Evolutionary conservation across 2,113 vertebrate species (phyloP), one percentile per base, ranked within the genome.

Genomic region (Leucosticte australis): DNA sequence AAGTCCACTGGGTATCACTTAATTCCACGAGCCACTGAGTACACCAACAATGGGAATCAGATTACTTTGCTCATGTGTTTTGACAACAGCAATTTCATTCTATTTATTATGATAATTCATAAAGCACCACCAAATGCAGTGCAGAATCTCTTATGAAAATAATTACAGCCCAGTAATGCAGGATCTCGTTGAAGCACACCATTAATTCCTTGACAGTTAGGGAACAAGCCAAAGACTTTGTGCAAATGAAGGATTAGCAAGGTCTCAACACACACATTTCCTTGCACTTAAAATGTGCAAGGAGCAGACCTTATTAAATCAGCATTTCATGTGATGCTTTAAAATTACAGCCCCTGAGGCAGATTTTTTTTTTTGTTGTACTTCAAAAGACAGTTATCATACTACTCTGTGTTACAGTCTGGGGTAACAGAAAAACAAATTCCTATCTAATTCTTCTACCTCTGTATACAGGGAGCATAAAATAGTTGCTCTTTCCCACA

Each of bases 191-290:
- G 76, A 92, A 78, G 76, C 59, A 87, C 83, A 78, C 49, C 62
- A 87, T 89, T 82, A 96, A 92, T 89, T 90, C 79, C 60, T 78
- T 94, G 88, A 73, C 83, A 94, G 91, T 47, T 10, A 83, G 47
- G 28, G 85, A 90, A 77, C 1, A 10, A 92, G 41, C 56, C 85
- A 86, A 88, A 91, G 44, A 81, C 65, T 93, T 63, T 37, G 79
- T 79, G 76, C 85, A 96, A 96, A 96, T 83, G 73, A 70, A 85
- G 79, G 75, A 90, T 96, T 95, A 95, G 57, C 73, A 60, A 90
- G 60, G 60, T 92, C 92, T 94, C 64, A 80, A 41, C 76, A 87
- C 31, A 35, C 26, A 14, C 49, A 56, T 46, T 86, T 79, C 91
- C 55, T 90, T 80, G 82, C 87, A 81, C 71, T 88, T 80, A 55